A percentile compares a stretch with the other conserved stretches of the same genome.
Evolutionary conservation across 2,797 vertebrate species (phyloP).

Genomic region (Phyllotis vaccarum): DNA sequence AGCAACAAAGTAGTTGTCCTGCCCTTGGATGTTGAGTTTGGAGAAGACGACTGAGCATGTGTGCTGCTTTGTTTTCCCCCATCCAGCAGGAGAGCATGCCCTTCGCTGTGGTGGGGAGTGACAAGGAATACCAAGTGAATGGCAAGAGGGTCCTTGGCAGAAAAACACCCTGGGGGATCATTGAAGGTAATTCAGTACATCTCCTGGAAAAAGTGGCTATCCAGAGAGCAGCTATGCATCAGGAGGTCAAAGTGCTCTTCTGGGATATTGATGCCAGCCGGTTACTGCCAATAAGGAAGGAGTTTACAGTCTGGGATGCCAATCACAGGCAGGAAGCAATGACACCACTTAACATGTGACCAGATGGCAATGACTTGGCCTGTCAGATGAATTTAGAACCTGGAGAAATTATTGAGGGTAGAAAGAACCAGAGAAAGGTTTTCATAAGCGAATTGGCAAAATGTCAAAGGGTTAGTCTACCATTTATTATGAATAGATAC

Average conservation of each 20-base stretch:
- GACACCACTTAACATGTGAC: background rate
- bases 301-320: background rate
- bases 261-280: background rate
- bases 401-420: background rate
- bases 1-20: background rate
- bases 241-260: background rate
- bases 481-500: background rate
- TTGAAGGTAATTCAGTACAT: constrained; percentile 92
- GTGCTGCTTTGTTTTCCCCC: constrained; percentile 61
- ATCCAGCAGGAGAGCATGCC: constrained; percentile 96
- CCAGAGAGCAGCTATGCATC: background rate
- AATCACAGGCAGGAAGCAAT: background rate
- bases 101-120: constrained; percentile 98
- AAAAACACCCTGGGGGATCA: constrained; percentile 98
- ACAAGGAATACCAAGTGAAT: constrained; percentile 99
- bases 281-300: background rate
- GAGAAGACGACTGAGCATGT: background rate
- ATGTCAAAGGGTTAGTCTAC: background rate
- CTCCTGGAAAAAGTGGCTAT: background rate
- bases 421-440: background rate
- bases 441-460: background rate
- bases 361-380: background rate
- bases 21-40: background rate
- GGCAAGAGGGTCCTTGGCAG: constrained; percentile 96
- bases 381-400: background rate